These are phyloP conservation scores for Notodonta dromedarius DNA, from an alignment of 2,888 invertebrate genomes.

Conservation along the genomic window DNA sequence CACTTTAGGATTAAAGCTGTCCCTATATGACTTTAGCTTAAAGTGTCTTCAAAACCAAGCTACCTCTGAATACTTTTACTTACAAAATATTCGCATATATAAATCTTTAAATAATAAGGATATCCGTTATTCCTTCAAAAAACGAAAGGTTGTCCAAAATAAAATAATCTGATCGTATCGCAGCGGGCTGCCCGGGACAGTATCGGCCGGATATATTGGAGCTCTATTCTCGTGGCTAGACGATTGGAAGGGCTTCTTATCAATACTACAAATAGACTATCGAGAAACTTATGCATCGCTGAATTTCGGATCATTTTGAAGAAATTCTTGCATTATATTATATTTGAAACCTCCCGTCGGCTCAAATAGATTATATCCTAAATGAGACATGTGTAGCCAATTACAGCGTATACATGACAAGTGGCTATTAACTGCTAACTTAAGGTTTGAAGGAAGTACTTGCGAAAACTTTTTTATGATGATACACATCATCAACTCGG, in stretches of 20 bases:
- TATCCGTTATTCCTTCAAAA: not conserved
- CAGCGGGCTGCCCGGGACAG: not conserved
- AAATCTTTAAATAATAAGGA: too few species aligned
- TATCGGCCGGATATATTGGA: constrained; percentile 5
- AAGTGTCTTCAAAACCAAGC: too few species aligned
- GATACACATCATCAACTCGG: not conserved
- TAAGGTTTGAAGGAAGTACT: not conserved
- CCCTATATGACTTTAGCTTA: too few species aligned
- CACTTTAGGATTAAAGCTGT: too few species aligned
- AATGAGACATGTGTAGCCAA: not conserved
- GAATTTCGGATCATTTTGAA: not conserved
- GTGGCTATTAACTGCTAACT: not conserved
- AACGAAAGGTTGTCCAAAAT: not conserved
- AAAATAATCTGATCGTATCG: constrained; percentile 1
- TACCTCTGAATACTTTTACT: too few species aligned
- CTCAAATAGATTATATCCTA: too few species aligned
- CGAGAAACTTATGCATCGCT: not conserved
- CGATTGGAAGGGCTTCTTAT: constrained; percentile 3
- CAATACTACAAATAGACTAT: not conserved
- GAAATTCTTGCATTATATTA: too few species aligned
- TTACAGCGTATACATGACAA: not conserved
- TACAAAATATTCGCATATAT: too few species aligned
- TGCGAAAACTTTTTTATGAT: not conserved
- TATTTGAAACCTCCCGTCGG: too few species aligned
- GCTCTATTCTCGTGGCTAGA: not conserved